Base-by-base conservation (phyloP, 2,113 vertebrate species). In the Pseudorasbora parva region DNA sequence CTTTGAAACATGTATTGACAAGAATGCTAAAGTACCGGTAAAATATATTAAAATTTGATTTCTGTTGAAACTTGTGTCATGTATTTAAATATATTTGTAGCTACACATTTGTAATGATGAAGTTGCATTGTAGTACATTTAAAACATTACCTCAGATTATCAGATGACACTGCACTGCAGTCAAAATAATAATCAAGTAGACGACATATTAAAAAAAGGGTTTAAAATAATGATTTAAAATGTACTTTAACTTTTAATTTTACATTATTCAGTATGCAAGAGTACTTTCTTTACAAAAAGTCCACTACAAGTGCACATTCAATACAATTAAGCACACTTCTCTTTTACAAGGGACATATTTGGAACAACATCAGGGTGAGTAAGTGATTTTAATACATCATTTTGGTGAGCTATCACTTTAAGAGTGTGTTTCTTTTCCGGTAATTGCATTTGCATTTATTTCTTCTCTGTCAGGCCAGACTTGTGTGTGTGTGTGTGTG, bases 361-460 rank as follows among this genome's bases (percentile, higher is more conserved):
- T 37, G 15, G 27, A 66, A 66, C 62, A 30, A 30, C 60, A 60
- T 60, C 14, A 25, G 11, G 4, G 4, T 62, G 25, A 62, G 25
- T 15, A 62, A 62, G 27, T 27, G 5, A 60, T 60, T 12, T 5
- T 60, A 25, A 60, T 60, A 23, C 10, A 5, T 25, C 10, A 23
- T 12, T 60, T 60, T 60, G n/a, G 57, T 25, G 57, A n/a, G 23
- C 57, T 60, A 4, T 60, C 57, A 25, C 57, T 60, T 71, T 45
- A 2, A 45, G 41, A 10, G 15, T 11, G 10, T n/a, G 9, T 59
- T 76, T 85, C 37, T 74, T 68, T 60, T 69, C 25, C 60, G 49
- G 51, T 73, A 47, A 62, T 68, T 81, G 37, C 59, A 76, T 71
- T 8, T 12, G 23, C 51, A 69, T 76, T 62, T 81, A 57, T 81